Percentiles rank a stretch among this genome's conserved stretches.
Conservation (phyloP, 2,113 vertebrate species). For the Jacana jacana region DNA sequence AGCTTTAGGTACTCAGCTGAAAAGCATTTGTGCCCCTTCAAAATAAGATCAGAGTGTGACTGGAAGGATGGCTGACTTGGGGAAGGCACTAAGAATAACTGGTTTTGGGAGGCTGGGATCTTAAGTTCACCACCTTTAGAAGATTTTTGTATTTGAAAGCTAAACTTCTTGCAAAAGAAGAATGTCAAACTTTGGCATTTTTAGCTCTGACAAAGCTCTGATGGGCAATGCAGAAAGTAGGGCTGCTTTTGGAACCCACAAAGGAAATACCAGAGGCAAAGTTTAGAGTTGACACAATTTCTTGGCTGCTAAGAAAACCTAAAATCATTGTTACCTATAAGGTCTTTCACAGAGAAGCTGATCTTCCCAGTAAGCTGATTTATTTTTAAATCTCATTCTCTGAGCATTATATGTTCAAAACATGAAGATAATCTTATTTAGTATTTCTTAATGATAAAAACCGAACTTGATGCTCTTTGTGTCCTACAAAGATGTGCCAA, state of each 20-base stretch:
- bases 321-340: background rate
- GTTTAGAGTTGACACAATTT: background rate
- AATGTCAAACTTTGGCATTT: background rate
- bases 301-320: background rate
- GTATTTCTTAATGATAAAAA: background rate
- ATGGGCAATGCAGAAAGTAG: background rate
- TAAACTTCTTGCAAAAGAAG: background rate
- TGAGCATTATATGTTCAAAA: background rate
- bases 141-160: background rate
- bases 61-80: background rate
- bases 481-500: background rate
- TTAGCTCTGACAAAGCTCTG: background rate
- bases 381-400: conserved; percentile 21
- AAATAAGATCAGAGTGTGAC: accelerated
- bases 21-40: background rate
- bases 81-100: background rate
- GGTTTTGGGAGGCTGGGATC: background rate
- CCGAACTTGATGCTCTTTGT: background rate
- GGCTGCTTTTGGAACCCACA: background rate
- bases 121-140: background rate
- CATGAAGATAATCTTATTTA: conserved; percentile 17
- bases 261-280: background rate
- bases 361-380: conserved; percentile 27
- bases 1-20: background rate
- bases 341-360: background rate